A percentile compares a stretch with the other conserved stretches of the same genome.
These are phyloP conservation scores for Borostomias antarcticus DNA, from an alignment of 2,797 vertebrate species.

Conservation along the genomic window DNA sequence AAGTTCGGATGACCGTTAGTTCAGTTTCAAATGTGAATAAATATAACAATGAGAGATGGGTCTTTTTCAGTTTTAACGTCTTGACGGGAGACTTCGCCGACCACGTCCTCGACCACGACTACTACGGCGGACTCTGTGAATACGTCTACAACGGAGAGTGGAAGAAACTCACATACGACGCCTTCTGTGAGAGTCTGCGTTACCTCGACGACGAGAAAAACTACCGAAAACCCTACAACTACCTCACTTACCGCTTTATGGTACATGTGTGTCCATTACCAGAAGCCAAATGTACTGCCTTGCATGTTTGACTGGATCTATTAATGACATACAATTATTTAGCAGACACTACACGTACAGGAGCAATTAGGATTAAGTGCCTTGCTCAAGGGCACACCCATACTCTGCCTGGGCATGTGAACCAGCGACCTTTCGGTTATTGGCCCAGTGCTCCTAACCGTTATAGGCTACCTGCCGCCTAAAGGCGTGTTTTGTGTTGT, in stretches of 20 bases:
- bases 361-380: too few species aligned
- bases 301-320: not conserved
- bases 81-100: constrained; percentile 74
- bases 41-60: too few species aligned
- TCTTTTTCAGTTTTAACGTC: constrained; percentile 80
- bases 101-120: constrained; percentile 77
- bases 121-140: constrained; percentile 88
- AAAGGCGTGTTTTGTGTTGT: constrained; percentile 10
- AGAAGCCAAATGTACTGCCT: not conserved
- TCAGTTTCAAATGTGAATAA: too few species aligned
- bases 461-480: too few species aligned
- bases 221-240: constrained; percentile 91
- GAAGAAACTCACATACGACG: constrained; percentile 85
- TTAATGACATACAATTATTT: not conserved
- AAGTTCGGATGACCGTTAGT: too few species aligned
- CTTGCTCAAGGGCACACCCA: too few species aligned
- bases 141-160: constrained; percentile 93
- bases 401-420: too few species aligned
- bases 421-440: too few species aligned
- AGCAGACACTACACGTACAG: too few species aligned
- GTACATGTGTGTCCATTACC: constrained; percentile 63
- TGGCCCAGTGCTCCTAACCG: too few species aligned
- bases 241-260: constrained; percentile 85
- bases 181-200: constrained; percentile 84
- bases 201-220: constrained; percentile 89